These are phyloP conservation scores for Axis porcinus DNA, from an alignment of 2,113 vertebrate species.

Conservation along the genomic window DNA sequence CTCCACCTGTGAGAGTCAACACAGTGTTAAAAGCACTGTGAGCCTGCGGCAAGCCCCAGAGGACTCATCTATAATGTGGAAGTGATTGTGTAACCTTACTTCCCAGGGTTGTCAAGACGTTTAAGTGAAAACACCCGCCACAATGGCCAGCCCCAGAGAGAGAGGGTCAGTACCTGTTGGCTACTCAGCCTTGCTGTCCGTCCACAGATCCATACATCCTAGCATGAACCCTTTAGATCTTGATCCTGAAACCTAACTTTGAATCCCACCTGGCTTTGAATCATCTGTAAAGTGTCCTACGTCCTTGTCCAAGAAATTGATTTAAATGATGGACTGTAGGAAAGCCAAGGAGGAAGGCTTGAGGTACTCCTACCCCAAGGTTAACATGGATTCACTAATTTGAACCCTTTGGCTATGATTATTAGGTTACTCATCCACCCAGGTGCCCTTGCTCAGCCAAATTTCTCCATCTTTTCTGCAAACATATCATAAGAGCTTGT, in stretches of 20 bases:
- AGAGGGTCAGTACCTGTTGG: neutral
- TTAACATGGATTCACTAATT: neutral
- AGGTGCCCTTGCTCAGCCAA: neutral
- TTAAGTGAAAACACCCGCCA: neutral
- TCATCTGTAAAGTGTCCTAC: neutral
- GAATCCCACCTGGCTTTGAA: neutral
- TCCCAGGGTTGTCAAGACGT: neutral
- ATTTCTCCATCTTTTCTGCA: neutral
- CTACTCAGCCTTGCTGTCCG: neutral
- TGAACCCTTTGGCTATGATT: neutral
- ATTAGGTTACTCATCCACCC: neutral
- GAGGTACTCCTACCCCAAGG: neutral
- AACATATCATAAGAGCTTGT: neutral
- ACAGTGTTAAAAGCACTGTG: neutral
- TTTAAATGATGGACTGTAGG: neutral
- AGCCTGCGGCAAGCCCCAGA: neutral
- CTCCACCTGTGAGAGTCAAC: neutral
- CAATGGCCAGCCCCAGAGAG: rapidly evolving
- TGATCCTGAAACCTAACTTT: neutral
- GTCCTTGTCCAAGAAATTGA: neutral
- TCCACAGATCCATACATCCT: neutral
- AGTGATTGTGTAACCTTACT: neutral
- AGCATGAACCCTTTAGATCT: neutral
- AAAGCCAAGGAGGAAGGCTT: neutral
- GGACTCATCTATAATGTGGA: neutral